Base-by-base conservation (phyloP, 2,797 vertebrate genomes). In the Podarcis siculus region DNA sequence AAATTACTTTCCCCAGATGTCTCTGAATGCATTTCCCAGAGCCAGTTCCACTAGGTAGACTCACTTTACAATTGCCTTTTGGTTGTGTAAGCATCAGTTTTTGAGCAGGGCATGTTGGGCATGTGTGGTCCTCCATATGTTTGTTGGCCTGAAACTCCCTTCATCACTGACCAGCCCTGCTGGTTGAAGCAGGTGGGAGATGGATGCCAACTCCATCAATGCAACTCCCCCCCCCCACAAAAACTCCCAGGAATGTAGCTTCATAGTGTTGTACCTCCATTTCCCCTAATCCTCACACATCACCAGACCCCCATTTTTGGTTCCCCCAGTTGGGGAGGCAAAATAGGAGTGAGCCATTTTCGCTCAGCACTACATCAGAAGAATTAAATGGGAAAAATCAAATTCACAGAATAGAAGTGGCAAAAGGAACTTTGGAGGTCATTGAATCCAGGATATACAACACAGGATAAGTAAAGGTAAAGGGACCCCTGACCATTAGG, bases 241-340 rank as follows among this genome's bases (percentile, higher is more conserved):
- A 8, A 25, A 69, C 27, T 30, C 23, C 30, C 67, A 8, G 23
- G 8, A 69, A 8, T 69, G 66, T 69, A 69, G 30, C 30, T 30
- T 30, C 5, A 32, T 64, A n/a, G 4, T 0, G 0, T 69, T 69
- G 67, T 9, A 25, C 0, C 27, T 88, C 42, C 27, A 58, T 64
- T 79, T 79, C 19, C 3, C 58, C 49, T 0, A 32, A 42, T 15
- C 1, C 4, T 0, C 0, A 3, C 25, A 67, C 21, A 67, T 67
- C 64, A 67, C 25, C 64, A 23, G 21, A 25, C 27, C 64, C 64
- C 64, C 25, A 67, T 67, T 67, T 67, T 67, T 55, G 2, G 7
- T 67, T 8, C 27, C 23, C 64, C 23, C 64, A 10, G 9, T 23
- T 67, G 64, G 25, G 23, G 3, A 23, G 27, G 25, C 64, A 30